A percentile compares a stretch with the other conserved stretches of the same genome.
Evolutionary conservation across 2,797 vertebrate genomes (phyloP).

Genomic region (Choloepus didactylus): DNA sequence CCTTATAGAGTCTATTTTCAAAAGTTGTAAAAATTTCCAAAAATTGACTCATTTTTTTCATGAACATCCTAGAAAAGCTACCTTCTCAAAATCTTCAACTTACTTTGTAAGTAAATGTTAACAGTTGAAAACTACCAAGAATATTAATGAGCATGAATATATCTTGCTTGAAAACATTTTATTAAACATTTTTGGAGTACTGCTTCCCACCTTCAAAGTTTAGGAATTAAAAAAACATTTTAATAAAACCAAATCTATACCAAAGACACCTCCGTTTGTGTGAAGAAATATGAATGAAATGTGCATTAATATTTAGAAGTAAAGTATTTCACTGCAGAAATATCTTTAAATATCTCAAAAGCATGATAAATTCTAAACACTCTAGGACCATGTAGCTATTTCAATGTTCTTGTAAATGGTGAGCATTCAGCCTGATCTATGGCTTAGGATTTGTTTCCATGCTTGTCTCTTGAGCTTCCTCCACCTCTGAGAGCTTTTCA

Average conservation of each 20-base stretch:
- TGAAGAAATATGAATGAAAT: conserved; percentile 71
- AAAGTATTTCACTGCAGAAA: conserved; percentile 28
- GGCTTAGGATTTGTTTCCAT: conserved; percentile 91
- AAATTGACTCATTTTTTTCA: conserved; percentile 51
- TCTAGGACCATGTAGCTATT: not conserved
- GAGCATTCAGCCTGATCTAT: conserved; percentile 69
- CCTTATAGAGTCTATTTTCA: conserved; percentile 19
- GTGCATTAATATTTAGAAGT: conserved; percentile 57
- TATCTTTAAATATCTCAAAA: conserved; percentile 41
- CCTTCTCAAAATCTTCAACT: conserved; percentile 14
- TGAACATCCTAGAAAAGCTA: not conserved
- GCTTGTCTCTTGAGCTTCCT: conserved; percentile 93
- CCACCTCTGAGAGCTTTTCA: conserved; percentile 95
- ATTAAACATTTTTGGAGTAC: conserved; percentile 59
- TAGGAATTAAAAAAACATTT: conserved; percentile 73
- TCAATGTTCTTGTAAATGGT: not conserved
- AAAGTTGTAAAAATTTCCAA: conserved; percentile 32
- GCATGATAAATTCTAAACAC: not conserved
- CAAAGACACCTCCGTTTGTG: conserved; percentile 42
- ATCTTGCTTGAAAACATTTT: conserved; percentile 63
- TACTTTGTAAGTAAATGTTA: conserved; percentile 33
- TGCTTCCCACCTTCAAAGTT: conserved; percentile 27
- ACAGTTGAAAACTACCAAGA: conserved; percentile 22
- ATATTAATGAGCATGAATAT: conserved; percentile 39
- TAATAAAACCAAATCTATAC: conserved; percentile 59